Evolutionary conservation across 1,140 invertebrate genomes (phyloP).

Genomic region (Glossosoma conforme): DNA sequence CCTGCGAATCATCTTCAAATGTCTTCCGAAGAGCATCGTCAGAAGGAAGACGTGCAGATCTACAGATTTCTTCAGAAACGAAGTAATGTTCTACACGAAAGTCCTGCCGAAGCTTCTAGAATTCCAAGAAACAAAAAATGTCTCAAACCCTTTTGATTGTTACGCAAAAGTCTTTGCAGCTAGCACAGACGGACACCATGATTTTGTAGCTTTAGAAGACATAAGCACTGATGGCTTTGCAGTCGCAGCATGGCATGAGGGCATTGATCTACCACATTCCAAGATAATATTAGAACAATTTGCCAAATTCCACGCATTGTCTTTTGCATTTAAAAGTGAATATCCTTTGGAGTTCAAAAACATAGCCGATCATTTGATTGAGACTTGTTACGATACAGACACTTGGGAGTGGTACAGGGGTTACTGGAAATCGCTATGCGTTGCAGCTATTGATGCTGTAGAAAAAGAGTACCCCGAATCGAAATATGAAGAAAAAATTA

Average conservation of each 20-base stretch:
- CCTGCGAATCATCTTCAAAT: constrained; percentile 51
- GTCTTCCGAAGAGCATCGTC: constrained; percentile 51
- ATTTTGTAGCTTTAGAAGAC: constrained; percentile 63
- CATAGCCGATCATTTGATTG: constrained; percentile 39
- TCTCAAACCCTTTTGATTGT: constrained; percentile 48
- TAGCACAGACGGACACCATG: constrained; percentile 56
- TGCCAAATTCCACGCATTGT: constrained; percentile 63
- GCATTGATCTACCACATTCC: constrained; percentile 49
- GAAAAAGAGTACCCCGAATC: constrained; percentile 55
- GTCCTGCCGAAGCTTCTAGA: constrained; percentile 43
- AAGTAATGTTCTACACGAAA: constrained; percentile 56
- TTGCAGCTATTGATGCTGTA: constrained; percentile 57
- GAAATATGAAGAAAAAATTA: constrained; percentile 52
- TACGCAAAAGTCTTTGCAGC: constrained; percentile 51
- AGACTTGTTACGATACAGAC: constrained; percentile 56
- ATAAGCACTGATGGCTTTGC: constrained; percentile 51
- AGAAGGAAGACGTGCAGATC: constrained; percentile 55
- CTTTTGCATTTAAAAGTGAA: constrained; percentile 61
- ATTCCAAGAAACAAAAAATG: constrained; percentile 43
- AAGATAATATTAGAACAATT: constrained; percentile 52
- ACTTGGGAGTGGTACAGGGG: constrained; percentile 57
- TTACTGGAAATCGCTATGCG: constrained; percentile 52
- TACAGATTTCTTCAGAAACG: constrained; percentile 55
- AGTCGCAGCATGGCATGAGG: constrained; percentile 45
- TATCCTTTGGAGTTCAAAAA: constrained; percentile 51